Base-by-base conservation (phyloP, 2,113 vertebrate species). In the Penelope pileata region DNA sequence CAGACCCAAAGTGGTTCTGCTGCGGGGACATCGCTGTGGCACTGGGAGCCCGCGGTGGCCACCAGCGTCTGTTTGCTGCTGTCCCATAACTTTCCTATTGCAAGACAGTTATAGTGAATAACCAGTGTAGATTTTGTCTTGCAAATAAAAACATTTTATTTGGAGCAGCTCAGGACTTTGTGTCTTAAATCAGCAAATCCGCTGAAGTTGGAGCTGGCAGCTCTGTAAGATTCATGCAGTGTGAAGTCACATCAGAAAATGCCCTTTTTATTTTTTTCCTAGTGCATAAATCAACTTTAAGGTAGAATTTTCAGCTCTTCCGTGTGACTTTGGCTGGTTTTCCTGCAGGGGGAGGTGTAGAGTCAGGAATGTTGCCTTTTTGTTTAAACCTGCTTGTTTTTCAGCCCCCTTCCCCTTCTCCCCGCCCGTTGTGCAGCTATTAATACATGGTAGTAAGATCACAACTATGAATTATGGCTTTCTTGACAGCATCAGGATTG, bases 301-400 rank as follows among this genome's bases (percentile, higher is more conserved):
- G 75, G 27, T 30, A n/a, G 29, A 27, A 26, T 86, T 88, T 66
- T 30, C 53, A 56, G n/a, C 69, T 69, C 24, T 89, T 69, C 51
- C n/a, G 1, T 42, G 21, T 40, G 45, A 56, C 27, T 45, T 47
- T 23, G 89, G 83, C 54, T 54, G 12, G 10, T 91, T 90, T 93
- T 97, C 97, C 97, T 97, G 96, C 81, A 97, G 95, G 95, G 90
- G 96, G 97, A 91, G 91, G 50, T 93, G 67, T 66, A 88, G 95
- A 97, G 96, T 93, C 91, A 96, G 75, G 78, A 96, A 97, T 83
- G 79, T 12, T 56, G 30, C 23, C 10, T 7, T 59, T 87, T 86
- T 84, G 72, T 94, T 78, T 6, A 15, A 86, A 40, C 29, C 24
- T n/a, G 16, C 53, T 68, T 86, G 74, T 64, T 86, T 53, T 74